Percentiles rank a stretch among this genome's conserved stretches.
Conservation (phyloP, 2,888 invertebrate species). For the Agrypnus murinus region DNA sequence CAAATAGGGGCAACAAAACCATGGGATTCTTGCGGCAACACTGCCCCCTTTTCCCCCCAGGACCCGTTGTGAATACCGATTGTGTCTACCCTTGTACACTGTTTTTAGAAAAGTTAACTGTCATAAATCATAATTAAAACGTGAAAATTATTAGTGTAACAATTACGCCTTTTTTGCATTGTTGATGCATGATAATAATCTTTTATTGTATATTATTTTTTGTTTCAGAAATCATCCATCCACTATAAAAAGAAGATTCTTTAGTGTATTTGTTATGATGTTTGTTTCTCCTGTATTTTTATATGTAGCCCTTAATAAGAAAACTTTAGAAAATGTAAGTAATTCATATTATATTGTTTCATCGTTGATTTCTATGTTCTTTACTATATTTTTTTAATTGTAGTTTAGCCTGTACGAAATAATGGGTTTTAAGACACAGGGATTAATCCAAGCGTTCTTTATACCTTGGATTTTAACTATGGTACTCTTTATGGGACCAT, state of each 20-base stretch:
- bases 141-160: slow-evolving; percentile 11
- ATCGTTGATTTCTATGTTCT: slow-evolving; percentile 8
- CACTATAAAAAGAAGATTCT: slow-evolving; percentile 90
- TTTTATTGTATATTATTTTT: slow-evolving; percentile 30
- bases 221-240: slow-evolving; percentile 88
- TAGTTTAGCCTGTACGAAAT: slow-evolving; percentile 79
- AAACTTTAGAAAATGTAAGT: slow-evolving; percentile 75
- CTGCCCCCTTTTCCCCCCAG: slow-evolving; percentile 46
- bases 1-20: slow-evolving; percentile 54
- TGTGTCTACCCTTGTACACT: slow-evolving; percentile 30
- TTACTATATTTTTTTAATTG: background rate
- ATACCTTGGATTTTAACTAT: slow-evolving; percentile 87
- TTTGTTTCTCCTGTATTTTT: slow-evolving; percentile 86
- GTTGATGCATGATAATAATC: background rate
- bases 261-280: slow-evolving; percentile 89
- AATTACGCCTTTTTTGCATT: background rate
- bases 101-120: slow-evolving; percentile 28
- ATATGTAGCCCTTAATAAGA: slow-evolving; percentile 80
- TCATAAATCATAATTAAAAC: background rate
- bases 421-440: slow-evolving; percentile 84
- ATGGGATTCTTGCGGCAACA: slow-evolving; percentile 53
- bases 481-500: slow-evolving; percentile 88
- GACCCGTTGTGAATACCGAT: slow-evolving; percentile 44
- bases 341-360: too few species aligned
- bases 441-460: slow-evolving; percentile 82